phyloP scores from a whole-genome alignment of 2,888 invertebrate species.

The Lamellibrachia satsuma region DNA sequence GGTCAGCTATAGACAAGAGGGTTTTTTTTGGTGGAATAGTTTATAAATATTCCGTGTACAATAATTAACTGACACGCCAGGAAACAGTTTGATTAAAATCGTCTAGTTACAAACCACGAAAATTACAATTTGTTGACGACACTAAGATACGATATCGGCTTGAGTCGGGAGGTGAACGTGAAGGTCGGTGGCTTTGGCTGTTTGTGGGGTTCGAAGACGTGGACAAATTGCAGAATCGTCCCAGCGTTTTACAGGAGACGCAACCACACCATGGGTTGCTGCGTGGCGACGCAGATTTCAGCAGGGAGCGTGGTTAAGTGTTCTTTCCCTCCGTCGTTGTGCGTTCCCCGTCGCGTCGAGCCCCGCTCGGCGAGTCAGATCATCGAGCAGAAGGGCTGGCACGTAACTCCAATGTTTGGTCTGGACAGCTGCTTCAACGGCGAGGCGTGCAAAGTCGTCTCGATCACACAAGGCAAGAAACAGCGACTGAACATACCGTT shows the following conservation, averaged over 20 bases:
- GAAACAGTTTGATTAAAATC: too few relatives aligned
- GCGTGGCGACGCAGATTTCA: not conserved
- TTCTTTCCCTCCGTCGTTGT: not conserved
- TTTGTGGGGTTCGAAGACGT: not conserved
- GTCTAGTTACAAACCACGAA: too few relatives aligned
- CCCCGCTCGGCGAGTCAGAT: not conserved
- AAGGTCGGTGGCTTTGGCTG: not conserved
- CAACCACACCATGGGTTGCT: not conserved
- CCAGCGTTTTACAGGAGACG: not conserved
- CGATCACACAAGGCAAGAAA: not conserved
- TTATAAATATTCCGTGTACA: not conserved
- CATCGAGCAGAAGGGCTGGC: not conserved
- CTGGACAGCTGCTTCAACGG: not conserved
- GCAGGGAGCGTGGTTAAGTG: not conserved
- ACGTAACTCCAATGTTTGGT: not conserved
- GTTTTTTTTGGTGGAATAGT: not conserved
- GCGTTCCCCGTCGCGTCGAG: not conserved
- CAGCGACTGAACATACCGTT: slow-evolving; percentile 25
- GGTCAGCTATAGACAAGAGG: too few relatives aligned
- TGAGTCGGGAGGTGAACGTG: not conserved
- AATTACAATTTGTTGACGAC: not conserved
- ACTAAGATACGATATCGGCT: not conserved
- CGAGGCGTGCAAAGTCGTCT: not conserved
- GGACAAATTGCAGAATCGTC: not conserved
- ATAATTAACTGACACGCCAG: not conserved